These are phyloP conservation scores for Priocnemis perturbator DNA, from an alignment of 2,888 invertebrate species.

Conservation along the genomic window DNA sequence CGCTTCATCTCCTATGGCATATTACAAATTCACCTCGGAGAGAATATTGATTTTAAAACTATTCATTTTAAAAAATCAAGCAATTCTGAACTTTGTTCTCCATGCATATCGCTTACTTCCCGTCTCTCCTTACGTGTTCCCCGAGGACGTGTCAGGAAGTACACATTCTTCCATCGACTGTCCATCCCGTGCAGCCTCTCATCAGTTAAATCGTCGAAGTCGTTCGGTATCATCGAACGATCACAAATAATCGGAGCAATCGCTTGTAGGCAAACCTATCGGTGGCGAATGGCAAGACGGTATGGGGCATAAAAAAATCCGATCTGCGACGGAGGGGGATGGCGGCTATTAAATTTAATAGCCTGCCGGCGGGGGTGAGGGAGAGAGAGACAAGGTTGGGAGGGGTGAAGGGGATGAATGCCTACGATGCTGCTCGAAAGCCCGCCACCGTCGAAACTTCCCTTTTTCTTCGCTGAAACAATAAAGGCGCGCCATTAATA, in stretches of 20 bases:
- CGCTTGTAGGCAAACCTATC: slow-evolving; percentile 27
- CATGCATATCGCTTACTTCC: too few relatives aligned
- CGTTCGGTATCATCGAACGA: neutral
- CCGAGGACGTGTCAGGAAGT: too few relatives aligned
- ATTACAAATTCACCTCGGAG: too few relatives aligned
- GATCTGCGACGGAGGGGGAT: slow-evolving; percentile 17
- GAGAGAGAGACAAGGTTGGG: slow-evolving; percentile 28
- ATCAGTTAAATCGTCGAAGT: neutral
- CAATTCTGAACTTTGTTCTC: too few relatives aligned
- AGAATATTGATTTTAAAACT: too few relatives aligned
- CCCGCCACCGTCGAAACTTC: slow-evolving; percentile 3
- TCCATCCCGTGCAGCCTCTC: too few relatives aligned
- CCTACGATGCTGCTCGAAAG: slow-evolving; percentile 44
- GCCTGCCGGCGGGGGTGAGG: slow-evolving; percentile 32
- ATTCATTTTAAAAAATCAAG: too few relatives aligned
- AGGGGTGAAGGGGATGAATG: too few relatives aligned
- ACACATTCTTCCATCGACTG: too few relatives aligned
- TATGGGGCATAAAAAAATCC: slow-evolving; percentile 38
- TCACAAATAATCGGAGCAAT: slow-evolving; percentile 26
- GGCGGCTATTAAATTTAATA: slow-evolving; percentile 69
- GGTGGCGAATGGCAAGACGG: slow-evolving; percentile 36
- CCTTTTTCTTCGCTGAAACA: slow-evolving; percentile 45
- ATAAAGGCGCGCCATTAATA: slow-evolving; percentile 61
- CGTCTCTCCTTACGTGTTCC: too few relatives aligned
- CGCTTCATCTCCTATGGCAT: too few relatives aligned